Percentiles rank a stretch among this genome's conserved stretches.
These are phyloP conservation scores for Agrochola macilenta DNA, from an alignment of 2,888 invertebrate species.

Conservation along the genomic window DNA sequence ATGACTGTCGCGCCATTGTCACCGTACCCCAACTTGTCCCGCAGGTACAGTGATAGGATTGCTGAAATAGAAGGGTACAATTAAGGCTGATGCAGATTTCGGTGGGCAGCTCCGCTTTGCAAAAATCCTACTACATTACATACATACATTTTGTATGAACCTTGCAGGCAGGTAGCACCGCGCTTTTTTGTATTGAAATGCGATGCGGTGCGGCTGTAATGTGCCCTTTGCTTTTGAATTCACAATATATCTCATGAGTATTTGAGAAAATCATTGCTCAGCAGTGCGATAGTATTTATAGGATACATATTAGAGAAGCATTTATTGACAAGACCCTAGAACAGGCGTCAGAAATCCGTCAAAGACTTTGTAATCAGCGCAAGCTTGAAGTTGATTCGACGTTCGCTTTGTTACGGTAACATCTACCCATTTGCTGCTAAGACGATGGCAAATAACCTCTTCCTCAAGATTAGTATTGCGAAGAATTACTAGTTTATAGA, in stretches of 20 bases:
- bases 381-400: not conserved
- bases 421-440: not conserved
- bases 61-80: constrained; percentile 91
- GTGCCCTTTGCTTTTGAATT: not conserved
- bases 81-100: not conserved
- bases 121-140: not conserved
- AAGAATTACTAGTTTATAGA: not conserved
- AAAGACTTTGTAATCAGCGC: not conserved
- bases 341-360: not conserved
- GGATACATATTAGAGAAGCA: not conserved
- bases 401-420: not conserved
- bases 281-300: not conserved
- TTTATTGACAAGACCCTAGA: no score
- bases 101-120: not conserved
- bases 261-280: not conserved
- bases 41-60: constrained; percentile 97
- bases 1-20: constrained; percentile 95
- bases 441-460: not conserved
- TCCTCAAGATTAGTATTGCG: not conserved
- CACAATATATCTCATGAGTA: not conserved
- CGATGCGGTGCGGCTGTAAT: not conserved
- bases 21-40: constrained; percentile 93
- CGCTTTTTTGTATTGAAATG: not conserved
- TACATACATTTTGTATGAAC: not conserved
- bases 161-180: no score